A percentile compares a stretch with the other conserved stretches of the same genome.
Evolutionary conservation across 2,113 vertebrate genomes (phyloP).

Genomic region (Scomber japonicus): DNA sequence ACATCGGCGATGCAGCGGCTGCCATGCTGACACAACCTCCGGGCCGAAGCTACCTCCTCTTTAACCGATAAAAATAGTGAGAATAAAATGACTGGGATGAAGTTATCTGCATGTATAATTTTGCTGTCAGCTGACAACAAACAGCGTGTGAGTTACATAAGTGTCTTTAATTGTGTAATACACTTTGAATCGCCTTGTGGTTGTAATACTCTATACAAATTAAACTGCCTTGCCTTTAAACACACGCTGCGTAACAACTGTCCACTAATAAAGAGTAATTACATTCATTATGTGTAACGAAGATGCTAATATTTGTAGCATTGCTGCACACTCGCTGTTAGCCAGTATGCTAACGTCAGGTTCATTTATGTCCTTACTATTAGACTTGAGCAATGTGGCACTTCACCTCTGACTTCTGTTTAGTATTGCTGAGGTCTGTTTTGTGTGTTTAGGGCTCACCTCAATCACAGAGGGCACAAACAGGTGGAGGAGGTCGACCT

Average conservation of each 20-base stretch:
- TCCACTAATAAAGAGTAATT: too few relatives aligned
- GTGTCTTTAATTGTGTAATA: too few relatives aligned
- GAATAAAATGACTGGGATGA: background rate
- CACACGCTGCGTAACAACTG: too few relatives aligned
- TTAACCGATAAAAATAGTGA: background rate
- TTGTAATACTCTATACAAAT: too few relatives aligned
- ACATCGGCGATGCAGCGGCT: conserved; percentile 53
- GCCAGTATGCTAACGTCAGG: background rate
- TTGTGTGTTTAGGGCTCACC: background rate
- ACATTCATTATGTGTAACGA: too few relatives aligned
- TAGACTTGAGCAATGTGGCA: background rate
- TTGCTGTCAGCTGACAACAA: too few relatives aligned
- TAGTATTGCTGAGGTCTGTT: background rate
- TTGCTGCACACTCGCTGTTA: background rate
- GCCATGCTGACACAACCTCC: conserved; percentile 69
- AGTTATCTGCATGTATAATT: too few relatives aligned
- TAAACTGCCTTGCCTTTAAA: too few relatives aligned
- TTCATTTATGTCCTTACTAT: background rate
- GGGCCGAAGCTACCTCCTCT: background rate
- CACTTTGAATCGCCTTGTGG: too few relatives aligned
- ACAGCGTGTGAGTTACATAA: too few relatives aligned
- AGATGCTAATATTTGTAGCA: background rate
- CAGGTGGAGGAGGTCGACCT: background rate
- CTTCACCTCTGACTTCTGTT: background rate
- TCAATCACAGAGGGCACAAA: background rate